Base-by-base conservation (phyloP, 2,888 invertebrate genomes). In the Octodonta nipae region DNA sequence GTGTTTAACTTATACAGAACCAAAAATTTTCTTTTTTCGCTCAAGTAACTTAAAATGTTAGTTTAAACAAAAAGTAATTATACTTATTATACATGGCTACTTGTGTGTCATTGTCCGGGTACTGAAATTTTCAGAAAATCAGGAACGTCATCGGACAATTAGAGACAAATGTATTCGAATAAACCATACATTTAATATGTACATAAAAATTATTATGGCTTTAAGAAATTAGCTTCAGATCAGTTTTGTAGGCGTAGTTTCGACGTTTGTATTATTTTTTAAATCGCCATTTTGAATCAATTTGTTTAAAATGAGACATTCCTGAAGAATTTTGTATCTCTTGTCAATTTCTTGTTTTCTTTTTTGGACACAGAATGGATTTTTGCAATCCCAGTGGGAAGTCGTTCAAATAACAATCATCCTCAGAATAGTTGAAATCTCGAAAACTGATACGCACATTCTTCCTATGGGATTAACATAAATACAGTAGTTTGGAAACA, bases 191-290 rank as follows among this genome's bases (percentile, higher is more conserved):
- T 49, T 47, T 46, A 47, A 52, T 50, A 47, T 54, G 54, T 54
- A 54, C 49, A 54, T 54, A 54, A 49, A 47, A 47, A 46, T 53
- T 51, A 22, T 22, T 51, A 53, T 53, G 52, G 52, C 52, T 52
- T 54, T 54, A 47, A 51, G 44, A 45, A 49, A 51, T 48, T 54
- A 54, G 54, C 54, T 54, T 54, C 46, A 50, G 43, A 47, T 40
- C 26, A 8, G n/a, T 26, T 13, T 26, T 26, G 13, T 26, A 26
- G 26, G 13, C 12, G 42, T 51, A 52, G 51, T 40, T 40, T 50
- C 50, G 50, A 42, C 32, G 38, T 39, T 39, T 35, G 38, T 40
- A 39, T 43, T 48, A 43, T 40, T 40, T 37, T 8, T n/a, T n/a
- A n/a, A n/a, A n/a, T n/a, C n/a, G n/a, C n/a, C n/a, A n/a, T n/a